Base-by-base conservation (phyloP, 2,888 invertebrate species). In the Plusia festucae region DNA sequence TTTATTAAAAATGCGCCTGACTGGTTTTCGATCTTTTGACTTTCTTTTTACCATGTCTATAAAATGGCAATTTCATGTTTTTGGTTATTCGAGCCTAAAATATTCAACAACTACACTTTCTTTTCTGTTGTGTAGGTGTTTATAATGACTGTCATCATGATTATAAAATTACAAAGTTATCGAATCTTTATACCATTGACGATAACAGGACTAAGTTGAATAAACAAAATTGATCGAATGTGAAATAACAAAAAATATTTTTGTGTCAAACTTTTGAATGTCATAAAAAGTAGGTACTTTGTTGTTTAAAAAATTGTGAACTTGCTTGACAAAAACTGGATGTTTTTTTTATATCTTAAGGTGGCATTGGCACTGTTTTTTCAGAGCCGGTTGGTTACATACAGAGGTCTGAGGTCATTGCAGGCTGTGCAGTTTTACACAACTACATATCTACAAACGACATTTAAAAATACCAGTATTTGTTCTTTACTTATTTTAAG, bases 281-380 rank as follows among this genome's bases (percentile, higher is more conserved):
- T n/a, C 15, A 34, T 27, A 20, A 32, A 44, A 53, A n/a, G n/a
- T n/a, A 69, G 53, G 57, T 64, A 61, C 53, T 6, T 40, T 18
- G 27, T 0, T 3, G 27, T 27, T 65, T 16, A 15, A 53, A 51
- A 61, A 60, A 53, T 53, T 60, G 59, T 40, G 13, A 59, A 67
- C 73, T 62, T 58, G 62, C 76, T 76, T 61, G 56, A 65, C 40
- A 67, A 52, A 57, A 56, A 27, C 3, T 13, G 24, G 40, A 54
- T 18, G 16, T 59, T 73, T 84, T 82, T 27, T 79, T 80, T n/a
- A n/a, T 68, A 65, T 61, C 46, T 58, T 65, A 54, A 49, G 66
- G 53, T 81, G 89, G 82, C 90, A 90, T 86, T 90, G 90, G 88
- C 90, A 89, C 82, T 76, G 72, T 85, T 89, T 85, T 76, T 84